Percentiles rank a stretch among this genome's conserved stretches.
Conservation (phyloP, 2,797 vertebrate genomes). For the Allobates femoralis region DNA sequence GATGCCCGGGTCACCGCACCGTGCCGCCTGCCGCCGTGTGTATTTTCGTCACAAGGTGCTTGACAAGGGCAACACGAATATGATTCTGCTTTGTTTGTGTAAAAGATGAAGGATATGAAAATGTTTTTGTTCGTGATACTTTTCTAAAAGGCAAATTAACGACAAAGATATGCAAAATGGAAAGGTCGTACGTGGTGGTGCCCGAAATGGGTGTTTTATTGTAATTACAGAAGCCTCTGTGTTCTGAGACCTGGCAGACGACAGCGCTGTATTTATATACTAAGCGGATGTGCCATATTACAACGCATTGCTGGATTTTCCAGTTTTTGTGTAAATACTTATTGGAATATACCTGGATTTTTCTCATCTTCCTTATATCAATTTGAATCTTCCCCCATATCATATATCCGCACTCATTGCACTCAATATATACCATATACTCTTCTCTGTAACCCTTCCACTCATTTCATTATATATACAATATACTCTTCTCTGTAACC, state of each 20-base stretch:
- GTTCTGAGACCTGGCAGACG: neutral
- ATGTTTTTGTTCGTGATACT: neutral
- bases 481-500: neutral
- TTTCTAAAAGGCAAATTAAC: slow-evolving; percentile 42
- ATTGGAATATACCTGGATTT: neutral
- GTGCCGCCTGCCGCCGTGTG: neutral
- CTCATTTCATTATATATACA: neutral
- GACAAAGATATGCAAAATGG: slow-evolving; percentile 25
- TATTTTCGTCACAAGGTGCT: neutral
- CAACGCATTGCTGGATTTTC: neutral
- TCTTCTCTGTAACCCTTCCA: neutral
- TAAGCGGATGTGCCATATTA: neutral
- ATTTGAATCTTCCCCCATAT: neutral
- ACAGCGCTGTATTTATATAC: slow-evolving; percentile 11
- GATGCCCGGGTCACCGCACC: neutral
- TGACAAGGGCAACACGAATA: neutral
- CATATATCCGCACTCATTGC: neutral
- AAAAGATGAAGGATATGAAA: slow-evolving; percentile 17
- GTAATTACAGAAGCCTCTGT: neutral
- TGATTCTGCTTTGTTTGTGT: neutral
- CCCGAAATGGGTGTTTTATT: neutral
- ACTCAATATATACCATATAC: neutral
- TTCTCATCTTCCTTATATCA: neutral
- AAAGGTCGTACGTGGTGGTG: neutral
- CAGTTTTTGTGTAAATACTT: slow-evolving; percentile 50